Base-by-base conservation (phyloP, 2,888 invertebrate genomes). In the Tiliacea aurago region DNA sequence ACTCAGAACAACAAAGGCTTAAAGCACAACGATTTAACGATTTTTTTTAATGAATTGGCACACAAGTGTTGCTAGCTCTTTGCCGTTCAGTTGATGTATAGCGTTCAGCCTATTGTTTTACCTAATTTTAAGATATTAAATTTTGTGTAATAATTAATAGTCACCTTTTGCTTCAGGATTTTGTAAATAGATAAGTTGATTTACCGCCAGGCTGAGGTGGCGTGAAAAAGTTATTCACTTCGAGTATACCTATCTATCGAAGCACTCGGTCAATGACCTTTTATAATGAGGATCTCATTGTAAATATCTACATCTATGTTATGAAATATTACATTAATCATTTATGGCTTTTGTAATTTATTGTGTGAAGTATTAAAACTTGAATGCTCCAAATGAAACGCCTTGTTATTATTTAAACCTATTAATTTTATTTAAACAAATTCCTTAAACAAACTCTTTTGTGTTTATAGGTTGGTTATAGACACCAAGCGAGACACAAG, bases 161-260 rank as follows among this genome's bases (percentile, higher is more conserved):
- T 64, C 23, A 79, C 65, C 76, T 81, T 84, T 82, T 82, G 84
- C 85, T 84, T 84, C 83, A 80, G 83, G 76, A 72, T 77, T 65
- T 83, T 84, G 72, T 84, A 82, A 82, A 84, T 84, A 84, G 63
- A 79, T 84, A 83, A 73, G 56, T 83, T 73, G 55, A 73, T 82
- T 66, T 70, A 61, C 62, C 71, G 78, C 73, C 85, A 61, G 28
- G 78, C 71, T 71, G 72, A 73, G 71, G 67, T 65, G 85, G 65
- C 41, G 64, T 62, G 70, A 75, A 80, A 73, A 68, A 62, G 20
- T 76, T 49, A 65, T 67, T 61, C 41, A 79, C 77, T 82, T 83
- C 73, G 67, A 70, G 41, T 43, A 59, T 71, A 62, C 59, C 61
- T 70, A 62, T 62, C 61, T 70, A 53, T 71, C 51, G 82, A 79